A percentile compares a stretch with the other conserved stretches of the same genome.
phyloP scores from a whole-genome alignment of 2,797 vertebrate species.

The Paedocypris micromegethes region DNA sequence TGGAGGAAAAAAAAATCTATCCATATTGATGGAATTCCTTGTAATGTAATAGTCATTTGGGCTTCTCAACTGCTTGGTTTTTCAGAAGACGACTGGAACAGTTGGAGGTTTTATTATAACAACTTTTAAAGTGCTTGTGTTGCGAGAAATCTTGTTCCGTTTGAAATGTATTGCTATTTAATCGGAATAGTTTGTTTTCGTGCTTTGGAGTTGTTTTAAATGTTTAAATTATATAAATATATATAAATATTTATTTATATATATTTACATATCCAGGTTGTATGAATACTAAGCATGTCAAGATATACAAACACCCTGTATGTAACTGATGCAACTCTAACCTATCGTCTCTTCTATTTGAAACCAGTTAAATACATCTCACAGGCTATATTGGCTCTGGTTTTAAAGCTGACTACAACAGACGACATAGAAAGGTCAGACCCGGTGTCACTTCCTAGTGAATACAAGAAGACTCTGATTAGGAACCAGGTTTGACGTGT shows the following conservation, averaged over 20 bases:
- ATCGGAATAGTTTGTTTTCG: slow-evolving; percentile 49
- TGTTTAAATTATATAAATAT: slow-evolving; percentile 3
- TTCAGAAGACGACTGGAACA: slow-evolving; percentile 44
- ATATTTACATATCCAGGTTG: slow-evolving; percentile 16
- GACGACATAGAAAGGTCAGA: slow-evolving; percentile 65
- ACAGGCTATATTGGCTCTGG: slow-evolving; percentile 64
- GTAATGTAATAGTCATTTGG: slow-evolving; percentile 56
- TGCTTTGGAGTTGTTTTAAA: slow-evolving; percentile 6
- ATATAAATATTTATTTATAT: background rate
- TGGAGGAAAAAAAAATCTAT: slow-evolving; percentile 63
- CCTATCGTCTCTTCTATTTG: slow-evolving; percentile 57
- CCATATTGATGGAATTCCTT: slow-evolving; percentile 58
- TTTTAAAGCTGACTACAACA: slow-evolving; percentile 58
- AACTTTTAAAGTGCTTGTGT: slow-evolving; percentile 51
- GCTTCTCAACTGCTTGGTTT: slow-evolving; percentile 52
- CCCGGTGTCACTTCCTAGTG: slow-evolving; percentile 65
- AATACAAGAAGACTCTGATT: slow-evolving; percentile 68
- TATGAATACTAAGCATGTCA: slow-evolving; percentile 54
- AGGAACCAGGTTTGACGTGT: slow-evolving; percentile 61
- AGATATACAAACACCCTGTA: slow-evolving; percentile 40
- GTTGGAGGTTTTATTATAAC: slow-evolving; percentile 45
- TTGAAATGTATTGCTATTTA: slow-evolving; percentile 60
- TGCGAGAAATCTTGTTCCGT: slow-evolving; percentile 47
- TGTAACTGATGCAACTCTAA: slow-evolving; percentile 52
- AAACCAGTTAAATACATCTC: slow-evolving; percentile 63